Base-by-base conservation (phyloP, 2,888 invertebrate genomes). In the Papilio demoleus region DNA sequence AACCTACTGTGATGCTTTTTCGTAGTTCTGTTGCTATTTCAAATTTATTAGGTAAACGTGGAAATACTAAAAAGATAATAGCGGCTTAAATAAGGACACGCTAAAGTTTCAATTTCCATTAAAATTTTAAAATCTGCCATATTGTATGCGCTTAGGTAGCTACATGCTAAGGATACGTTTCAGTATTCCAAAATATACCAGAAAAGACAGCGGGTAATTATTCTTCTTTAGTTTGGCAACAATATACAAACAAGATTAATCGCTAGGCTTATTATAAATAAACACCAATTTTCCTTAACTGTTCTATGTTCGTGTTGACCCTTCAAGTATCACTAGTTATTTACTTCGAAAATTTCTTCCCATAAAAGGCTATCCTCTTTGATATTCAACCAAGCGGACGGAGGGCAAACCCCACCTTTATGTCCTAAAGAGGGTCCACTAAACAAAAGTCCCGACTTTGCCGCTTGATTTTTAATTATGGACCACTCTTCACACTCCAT, bases 381-480 rank as follows among this genome's bases (percentile, higher is more conserved):
- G 86, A 82, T 75, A 82, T 73, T 70, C 87, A 84, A 70, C 80
- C 82, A 76, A 86, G 85, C 86, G 87, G 76, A 75, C 73, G 75
- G 75, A 79, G 79, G 79, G 85, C 80, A 85, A 86, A 85, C 86
- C 83, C 80, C 74, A 75, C 73, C 60, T 40, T 53, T 45, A 70
- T 75, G 73, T 75, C 79, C 79, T 81, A 80, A 82, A 80, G 53
- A 36, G 80, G 81, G 74, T 71, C 71, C 72, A 70, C 79, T 78
- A 77, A 74, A 78, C 79, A 79, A 81, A 81, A 77, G 76, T 79
- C 80, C 82, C 77, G 84, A 85, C 81, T 84, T 81, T 82, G 79
- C 79, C 81, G 78, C 81, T 82, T 87, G 90, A 90, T 87, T 91
- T 90, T 90, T 92, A 91, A 92, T 92, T 90, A 90, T 81, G 82